These are phyloP conservation scores for Aphelocoma coerulescens DNA, from an alignment of 2,113 vertebrate species.

Conservation along the genomic window DNA sequence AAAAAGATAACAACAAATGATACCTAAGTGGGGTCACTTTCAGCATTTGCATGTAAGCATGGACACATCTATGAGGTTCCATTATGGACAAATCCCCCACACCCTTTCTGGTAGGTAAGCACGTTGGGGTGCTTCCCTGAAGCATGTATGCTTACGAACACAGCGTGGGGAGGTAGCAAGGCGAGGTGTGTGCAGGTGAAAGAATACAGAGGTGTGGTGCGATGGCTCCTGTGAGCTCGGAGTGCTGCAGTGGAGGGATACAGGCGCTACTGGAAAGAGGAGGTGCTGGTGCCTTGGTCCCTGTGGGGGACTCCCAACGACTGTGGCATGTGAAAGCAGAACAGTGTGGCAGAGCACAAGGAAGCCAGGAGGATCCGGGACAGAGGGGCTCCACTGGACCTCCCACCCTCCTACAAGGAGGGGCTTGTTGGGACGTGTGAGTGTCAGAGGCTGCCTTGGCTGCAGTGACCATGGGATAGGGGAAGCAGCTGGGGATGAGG, in stretches of 20 bases:
- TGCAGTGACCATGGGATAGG: background rate
- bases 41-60: background rate
- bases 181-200: background rate
- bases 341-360: background rate
- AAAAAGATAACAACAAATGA: background rate
- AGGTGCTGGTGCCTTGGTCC: background rate
- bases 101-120: background rate
- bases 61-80: background rate
- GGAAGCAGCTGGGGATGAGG: background rate
- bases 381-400: background rate
- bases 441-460: background rate
- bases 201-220: background rate
- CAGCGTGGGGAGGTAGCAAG: rapidly evolving
- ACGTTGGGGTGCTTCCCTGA: background rate
- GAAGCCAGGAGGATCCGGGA: background rate
- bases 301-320: rapidly evolving
- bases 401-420: background rate
- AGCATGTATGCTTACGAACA: background rate
- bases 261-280: rapidly evolving
- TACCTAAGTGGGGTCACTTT: background rate
- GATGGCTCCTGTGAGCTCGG: background rate
- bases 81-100: background rate
- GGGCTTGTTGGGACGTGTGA: no score
- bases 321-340: background rate
- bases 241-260: background rate